Conservation (phyloP, 2,797 vertebrate species). For the Staurois parvus region DNA sequence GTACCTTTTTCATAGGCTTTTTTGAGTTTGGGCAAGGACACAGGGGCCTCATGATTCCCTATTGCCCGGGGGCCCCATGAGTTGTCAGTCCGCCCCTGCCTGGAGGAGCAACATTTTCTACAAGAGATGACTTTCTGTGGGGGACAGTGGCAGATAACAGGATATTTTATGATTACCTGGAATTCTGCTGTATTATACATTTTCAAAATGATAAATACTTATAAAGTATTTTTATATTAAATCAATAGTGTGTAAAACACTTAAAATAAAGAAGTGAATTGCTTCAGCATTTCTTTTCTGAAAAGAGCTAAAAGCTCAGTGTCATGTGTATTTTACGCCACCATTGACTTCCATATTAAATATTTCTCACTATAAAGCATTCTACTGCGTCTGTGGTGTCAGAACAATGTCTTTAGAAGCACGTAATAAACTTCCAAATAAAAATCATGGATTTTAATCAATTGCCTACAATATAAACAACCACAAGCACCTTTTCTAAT, state of each 20-base stretch:
- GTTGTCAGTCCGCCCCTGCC: too few species aligned
- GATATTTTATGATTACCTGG: too few species aligned
- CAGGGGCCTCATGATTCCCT: too few species aligned
- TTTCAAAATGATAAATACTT: too few species aligned
- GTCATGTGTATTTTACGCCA: constrained; percentile 11
- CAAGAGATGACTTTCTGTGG: too few species aligned
- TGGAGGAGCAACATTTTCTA: too few species aligned
- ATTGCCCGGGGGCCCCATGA: too few species aligned
- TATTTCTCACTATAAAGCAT: constrained; percentile 36
- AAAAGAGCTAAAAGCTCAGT: background rate
- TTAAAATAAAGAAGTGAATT: background rate
- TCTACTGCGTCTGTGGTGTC: background rate
- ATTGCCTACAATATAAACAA: constrained; percentile 47
- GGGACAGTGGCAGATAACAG: too few species aligned
- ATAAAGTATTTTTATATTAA: too few species aligned
- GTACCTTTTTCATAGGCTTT: too few species aligned
- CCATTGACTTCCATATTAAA: constrained; percentile 9
- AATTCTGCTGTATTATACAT: too few species aligned
- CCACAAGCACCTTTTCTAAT: constrained; percentile 49
- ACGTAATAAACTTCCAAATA: constrained; percentile 47
- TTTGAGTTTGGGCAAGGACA: too few species aligned
- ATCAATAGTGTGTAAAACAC: background rate
- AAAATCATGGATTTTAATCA: constrained; percentile 58
- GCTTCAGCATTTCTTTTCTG: background rate
- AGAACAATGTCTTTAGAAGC: constrained; percentile 40